Evolutionary conservation across 1,140 invertebrate genomes (phyloP).

Genomic region (Heliconius himera): DNA sequence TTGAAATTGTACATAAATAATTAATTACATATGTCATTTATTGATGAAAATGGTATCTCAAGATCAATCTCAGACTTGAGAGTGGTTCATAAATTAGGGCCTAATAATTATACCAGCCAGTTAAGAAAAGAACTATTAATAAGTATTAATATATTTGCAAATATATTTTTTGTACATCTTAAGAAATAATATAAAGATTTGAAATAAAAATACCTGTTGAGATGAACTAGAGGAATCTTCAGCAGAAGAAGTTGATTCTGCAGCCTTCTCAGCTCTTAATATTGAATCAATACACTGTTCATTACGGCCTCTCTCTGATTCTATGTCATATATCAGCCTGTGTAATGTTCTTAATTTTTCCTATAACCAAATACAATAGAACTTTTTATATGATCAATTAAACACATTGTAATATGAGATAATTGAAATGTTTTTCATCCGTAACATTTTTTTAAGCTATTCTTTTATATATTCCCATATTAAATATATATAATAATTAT

Average conservation of each 20-base stretch:
- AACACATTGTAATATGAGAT: background rate
- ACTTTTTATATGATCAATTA: background rate
- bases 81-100: too few species aligned
- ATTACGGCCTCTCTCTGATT: conserved; percentile 88
- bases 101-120: too few species aligned
- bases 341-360: conserved; percentile 91
- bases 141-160: too few species aligned
- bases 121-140: too few species aligned
- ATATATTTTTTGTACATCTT: too few species aligned
- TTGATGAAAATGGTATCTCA: too few species aligned
- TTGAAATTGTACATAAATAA: too few species aligned
- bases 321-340: conserved; percentile 89
- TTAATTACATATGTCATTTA: too few species aligned
- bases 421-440: background rate
- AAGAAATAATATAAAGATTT: background rate
- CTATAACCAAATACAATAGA: conserved; percentile 69
- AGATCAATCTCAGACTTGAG: too few species aligned
- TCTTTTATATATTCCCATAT: background rate
- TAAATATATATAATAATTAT: background rate
- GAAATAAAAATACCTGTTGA: conserved; percentile 56
- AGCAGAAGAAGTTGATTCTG: conserved; percentile 62
- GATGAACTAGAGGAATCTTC: conserved; percentile 74
- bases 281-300: conserved; percentile 91
- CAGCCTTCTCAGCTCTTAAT: conserved; percentile 88
- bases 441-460: background rate